A percentile compares a stretch with the other conserved stretches of the same genome.
Evolutionary conservation across 2,797 vertebrate species (phyloP).

Genomic region (Enteromius anoplus): DNA sequence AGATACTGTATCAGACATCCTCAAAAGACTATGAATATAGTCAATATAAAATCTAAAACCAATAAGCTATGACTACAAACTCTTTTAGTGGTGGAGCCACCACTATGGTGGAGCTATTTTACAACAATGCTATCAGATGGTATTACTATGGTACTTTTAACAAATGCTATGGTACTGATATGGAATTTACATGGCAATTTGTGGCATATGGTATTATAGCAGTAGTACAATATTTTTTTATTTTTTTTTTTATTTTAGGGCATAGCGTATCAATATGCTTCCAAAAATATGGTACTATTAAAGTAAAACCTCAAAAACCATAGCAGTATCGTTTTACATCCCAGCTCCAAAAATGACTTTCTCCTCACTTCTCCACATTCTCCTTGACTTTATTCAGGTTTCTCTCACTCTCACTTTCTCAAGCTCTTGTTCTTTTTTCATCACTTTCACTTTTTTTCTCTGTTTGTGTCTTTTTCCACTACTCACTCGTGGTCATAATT

Average conservation of each 20-base stretch:
- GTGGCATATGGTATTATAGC: neutral
- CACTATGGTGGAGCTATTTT: neutral
- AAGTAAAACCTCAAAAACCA: neutral
- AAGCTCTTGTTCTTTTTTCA: conserved; percentile 45
- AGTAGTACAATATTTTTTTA: neutral
- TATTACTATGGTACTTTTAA: neutral
- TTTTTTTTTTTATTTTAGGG: neutral
- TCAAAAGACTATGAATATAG: neutral
- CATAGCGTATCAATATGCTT: neutral
- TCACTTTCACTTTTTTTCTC: neutral
- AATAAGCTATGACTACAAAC: neutral
- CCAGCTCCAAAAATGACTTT: neutral
- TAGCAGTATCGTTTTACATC: neutral
- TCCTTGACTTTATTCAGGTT: neutral
- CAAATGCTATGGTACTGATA: neutral
- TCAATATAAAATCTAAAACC: too few relatives aligned
- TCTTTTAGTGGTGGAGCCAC: neutral
- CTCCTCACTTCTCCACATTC: conserved; percentile 20
- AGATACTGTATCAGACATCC: neutral
- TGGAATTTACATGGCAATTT: neutral
- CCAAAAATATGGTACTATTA: neutral
- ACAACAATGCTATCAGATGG: neutral
- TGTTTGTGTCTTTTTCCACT: conserved; percentile 58
- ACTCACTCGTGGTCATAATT: conserved; percentile 61
- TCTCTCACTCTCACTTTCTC: conserved; percentile 7